These are phyloP conservation scores for Neria commutata DNA, from an alignment of 2,888 invertebrate species.

Conservation along the genomic window DNA sequence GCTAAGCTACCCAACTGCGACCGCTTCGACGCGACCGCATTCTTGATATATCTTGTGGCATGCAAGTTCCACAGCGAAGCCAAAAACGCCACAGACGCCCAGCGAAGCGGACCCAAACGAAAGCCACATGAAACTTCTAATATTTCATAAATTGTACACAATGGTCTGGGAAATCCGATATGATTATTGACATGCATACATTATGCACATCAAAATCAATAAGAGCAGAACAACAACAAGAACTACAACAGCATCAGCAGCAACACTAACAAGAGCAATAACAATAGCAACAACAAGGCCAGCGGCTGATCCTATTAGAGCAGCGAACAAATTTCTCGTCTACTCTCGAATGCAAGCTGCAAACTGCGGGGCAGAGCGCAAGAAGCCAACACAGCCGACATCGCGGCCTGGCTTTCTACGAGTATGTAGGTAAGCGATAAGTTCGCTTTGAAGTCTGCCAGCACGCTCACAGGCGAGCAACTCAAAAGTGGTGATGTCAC, in stretches of 20 bases:
- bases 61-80: neutral
- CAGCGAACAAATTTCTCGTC: no score
- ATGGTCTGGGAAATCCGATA: constrained; percentile 46
- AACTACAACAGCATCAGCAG: constrained; percentile 16
- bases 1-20: no score
- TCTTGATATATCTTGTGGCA: no score
- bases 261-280: constrained; percentile 9
- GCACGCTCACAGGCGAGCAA: neutral
- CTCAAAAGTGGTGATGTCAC: constrained; percentile 48
- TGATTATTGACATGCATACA: constrained; percentile 49
- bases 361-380: no score
- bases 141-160: constrained; percentile 52
- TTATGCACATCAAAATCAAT: constrained; percentile 17
- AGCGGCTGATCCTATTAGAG: constrained; percentile 47
- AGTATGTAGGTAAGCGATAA: no score
- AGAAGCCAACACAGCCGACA: no score
- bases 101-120: constrained; percentile 8
- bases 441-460: neutral
- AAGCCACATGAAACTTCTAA: constrained; percentile 51
- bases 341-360: no score
- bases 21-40: no score
- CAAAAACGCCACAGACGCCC: neutral
- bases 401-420: no score
- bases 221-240: neutral
- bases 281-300: constrained; percentile 6